Conservation (phyloP, 2,888 invertebrate species). For the Nephrotoma flavescens region DNA sequence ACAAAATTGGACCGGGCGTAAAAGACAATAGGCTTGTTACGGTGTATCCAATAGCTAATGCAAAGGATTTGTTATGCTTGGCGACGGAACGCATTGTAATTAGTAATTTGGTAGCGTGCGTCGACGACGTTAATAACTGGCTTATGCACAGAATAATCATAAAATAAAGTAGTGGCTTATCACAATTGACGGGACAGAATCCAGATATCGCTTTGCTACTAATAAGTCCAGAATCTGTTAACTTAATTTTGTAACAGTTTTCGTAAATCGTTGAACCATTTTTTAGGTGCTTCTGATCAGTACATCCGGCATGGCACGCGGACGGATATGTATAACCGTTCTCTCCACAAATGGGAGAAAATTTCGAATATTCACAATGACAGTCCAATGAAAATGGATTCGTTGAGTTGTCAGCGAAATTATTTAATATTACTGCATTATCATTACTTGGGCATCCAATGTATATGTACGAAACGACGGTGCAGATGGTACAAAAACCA, state of each 20-base stretch:
- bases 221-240: neutral
- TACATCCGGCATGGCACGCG: constrained; percentile 52
- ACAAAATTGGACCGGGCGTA: constrained; percentile 41
- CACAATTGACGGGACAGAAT: constrained; percentile 41
- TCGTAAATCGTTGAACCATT: constrained; percentile 28
- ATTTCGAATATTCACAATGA: constrained; percentile 45
- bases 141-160: constrained; percentile 34
- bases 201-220: constrained; percentile 35
- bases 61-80: constrained; percentile 41
- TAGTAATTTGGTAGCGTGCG: neutral
- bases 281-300: constrained; percentile 18
- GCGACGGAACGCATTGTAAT: constrained; percentile 25
- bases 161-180: constrained; percentile 38
- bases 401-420: neutral
- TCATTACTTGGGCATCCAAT: constrained; percentile 36
- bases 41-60: constrained; percentile 40
- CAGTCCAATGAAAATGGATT: constrained; percentile 28
- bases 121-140: neutral
- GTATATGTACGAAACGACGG: constrained; percentile 41
- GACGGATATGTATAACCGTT: constrained; percentile 22
- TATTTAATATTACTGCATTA: constrained; percentile 17
- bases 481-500: constrained; percentile 37
- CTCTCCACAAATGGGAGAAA: constrained; percentile 47
- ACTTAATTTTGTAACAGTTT: constrained; percentile 35
- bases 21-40: constrained; percentile 47